Evolutionary conservation across 1,140 invertebrate genomes (phyloP).

Genomic region (Drosophila sturtevanti): DNA sequence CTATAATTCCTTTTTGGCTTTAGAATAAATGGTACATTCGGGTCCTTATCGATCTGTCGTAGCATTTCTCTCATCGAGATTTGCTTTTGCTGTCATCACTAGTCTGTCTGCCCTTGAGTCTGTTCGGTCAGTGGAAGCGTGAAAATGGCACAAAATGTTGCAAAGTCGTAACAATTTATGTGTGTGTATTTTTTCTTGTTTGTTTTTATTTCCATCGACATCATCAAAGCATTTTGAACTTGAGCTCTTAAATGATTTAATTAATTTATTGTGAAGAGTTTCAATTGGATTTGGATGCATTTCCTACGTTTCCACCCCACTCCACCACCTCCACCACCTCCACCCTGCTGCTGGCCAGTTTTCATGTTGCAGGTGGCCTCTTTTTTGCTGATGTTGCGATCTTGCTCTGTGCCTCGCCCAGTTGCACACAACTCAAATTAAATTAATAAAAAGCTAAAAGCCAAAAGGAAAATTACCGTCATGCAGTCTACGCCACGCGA

Average conservation of each 20-base stretch:
- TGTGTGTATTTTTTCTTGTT: conserved; percentile 19
- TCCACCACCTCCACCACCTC: neutral
- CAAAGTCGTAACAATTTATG: conserved; percentile 17
- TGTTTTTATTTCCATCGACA: conserved; percentile 36
- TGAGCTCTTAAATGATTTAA: conserved; percentile 76
- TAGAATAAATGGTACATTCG: neutral
- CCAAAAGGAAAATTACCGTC: conserved; percentile 41
- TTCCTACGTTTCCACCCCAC: neutral
- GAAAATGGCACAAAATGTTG: conserved; percentile 59
- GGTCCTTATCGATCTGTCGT: conserved; percentile 9
- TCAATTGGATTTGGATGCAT: conserved; percentile 67
- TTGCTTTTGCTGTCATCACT: conserved; percentile 21
- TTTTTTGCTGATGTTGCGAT: conserved; percentile 24
- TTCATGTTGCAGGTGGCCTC: conserved; percentile 68
- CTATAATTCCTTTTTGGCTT: neutral
- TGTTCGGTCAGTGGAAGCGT: conserved; percentile 71
- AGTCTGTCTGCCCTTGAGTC: conserved; percentile 25
- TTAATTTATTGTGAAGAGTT: conserved; percentile 75
- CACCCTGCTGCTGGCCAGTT: conserved; percentile 1
- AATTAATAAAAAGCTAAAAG: conserved; percentile 48
- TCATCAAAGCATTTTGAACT: conserved; percentile 63
- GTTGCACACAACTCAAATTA: conserved; percentile 70
- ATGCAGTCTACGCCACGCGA: conserved; percentile 80
- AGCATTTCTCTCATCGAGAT: conserved; percentile 38
- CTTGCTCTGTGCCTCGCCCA: conserved; percentile 54